These are phyloP conservation scores for Hemitrygon akajei DNA, from an alignment of 2,797 vertebrate species.

Conservation along the genomic window DNA sequence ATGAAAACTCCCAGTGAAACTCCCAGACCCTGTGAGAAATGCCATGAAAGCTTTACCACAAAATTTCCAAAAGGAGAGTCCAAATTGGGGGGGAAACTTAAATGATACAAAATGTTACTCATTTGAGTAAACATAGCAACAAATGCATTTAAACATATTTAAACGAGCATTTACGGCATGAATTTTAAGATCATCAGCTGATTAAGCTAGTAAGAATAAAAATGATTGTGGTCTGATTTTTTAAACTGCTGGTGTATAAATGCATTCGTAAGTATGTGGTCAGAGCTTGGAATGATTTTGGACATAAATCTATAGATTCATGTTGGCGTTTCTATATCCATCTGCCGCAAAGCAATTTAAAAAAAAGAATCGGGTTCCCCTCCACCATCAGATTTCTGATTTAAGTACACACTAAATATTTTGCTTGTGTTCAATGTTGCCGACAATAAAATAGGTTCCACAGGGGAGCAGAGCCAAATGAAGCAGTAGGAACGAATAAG, in stretches of 20 bases:
- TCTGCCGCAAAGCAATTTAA: not conserved
- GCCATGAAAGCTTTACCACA: not conserved
- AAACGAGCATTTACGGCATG: not conserved
- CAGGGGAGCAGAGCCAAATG: no score
- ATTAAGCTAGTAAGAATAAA: not conserved
- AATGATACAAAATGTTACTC: not conserved
- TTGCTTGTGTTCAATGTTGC: not conserved
- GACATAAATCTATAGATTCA: not conserved
- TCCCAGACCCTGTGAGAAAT: not conserved
- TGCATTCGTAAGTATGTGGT: not conserved
- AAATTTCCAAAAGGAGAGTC: not conserved
- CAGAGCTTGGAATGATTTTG: not conserved
- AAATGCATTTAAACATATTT: not conserved
- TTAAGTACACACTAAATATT: not conserved
- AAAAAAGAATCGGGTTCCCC: not conserved
- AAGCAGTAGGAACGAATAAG: no score
- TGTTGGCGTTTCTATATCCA: not conserved
- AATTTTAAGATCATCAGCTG: not conserved
- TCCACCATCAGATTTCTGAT: no score
- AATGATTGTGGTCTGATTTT: not conserved
- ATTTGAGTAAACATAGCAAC: not conserved
- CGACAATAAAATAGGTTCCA: not conserved
- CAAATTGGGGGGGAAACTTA: not conserved
- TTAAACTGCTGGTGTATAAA: not conserved
- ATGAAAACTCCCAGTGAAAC: not conserved